These are phyloP conservation scores for Linhomoeus sp. DNA, from an alignment of 2,888 invertebrate species.

Conservation along the genomic window DNA sequence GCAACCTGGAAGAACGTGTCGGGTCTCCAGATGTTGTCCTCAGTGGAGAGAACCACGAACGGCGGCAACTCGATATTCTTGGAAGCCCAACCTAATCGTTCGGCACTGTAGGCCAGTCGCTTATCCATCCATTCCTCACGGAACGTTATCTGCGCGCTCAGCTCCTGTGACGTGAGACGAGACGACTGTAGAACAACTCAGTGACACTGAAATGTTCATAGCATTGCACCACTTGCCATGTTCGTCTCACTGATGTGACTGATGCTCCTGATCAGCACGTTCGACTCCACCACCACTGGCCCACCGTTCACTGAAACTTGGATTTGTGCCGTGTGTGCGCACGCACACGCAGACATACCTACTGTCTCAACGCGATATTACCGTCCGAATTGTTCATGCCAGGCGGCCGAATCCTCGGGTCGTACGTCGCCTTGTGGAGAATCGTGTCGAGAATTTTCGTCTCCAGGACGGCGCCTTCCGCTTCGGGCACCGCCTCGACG, in stretches of 20 bases:
- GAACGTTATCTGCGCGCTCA: slow-evolving; percentile 89
- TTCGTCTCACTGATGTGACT: slow-evolving; percentile 96
- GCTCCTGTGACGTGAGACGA: slow-evolving; percentile 45
- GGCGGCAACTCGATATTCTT: slow-evolving; percentile 11
- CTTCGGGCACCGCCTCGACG: too few species aligned
- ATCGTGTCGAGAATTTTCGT: too few species aligned
- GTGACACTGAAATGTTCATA: too few species aligned
- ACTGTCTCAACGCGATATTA: too few species aligned
- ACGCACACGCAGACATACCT: too few species aligned
- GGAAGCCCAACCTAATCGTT: slow-evolving; percentile 8
- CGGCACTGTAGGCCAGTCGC: slow-evolving; percentile 35
- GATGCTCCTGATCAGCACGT: slow-evolving; percentile 92
- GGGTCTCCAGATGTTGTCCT: slow-evolving; percentile 87
- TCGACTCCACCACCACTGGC: slow-evolving; percentile 85
- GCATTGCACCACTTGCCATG: slow-evolving; percentile 58
- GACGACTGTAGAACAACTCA: too few species aligned
- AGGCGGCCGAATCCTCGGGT: too few species aligned
- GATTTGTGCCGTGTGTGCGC: background rate
- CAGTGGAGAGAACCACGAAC: slow-evolving; percentile 22
- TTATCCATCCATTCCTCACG: slow-evolving; percentile 92
- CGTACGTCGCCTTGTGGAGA: too few species aligned
- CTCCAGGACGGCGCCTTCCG: too few species aligned
- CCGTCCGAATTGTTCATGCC: too few species aligned
- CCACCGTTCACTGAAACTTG: slow-evolving; percentile 36
- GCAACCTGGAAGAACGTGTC: too few species aligned